phyloP scores from a whole-genome alignment of 2,888 invertebrate species.

The Lithosia quadra region DNA sequence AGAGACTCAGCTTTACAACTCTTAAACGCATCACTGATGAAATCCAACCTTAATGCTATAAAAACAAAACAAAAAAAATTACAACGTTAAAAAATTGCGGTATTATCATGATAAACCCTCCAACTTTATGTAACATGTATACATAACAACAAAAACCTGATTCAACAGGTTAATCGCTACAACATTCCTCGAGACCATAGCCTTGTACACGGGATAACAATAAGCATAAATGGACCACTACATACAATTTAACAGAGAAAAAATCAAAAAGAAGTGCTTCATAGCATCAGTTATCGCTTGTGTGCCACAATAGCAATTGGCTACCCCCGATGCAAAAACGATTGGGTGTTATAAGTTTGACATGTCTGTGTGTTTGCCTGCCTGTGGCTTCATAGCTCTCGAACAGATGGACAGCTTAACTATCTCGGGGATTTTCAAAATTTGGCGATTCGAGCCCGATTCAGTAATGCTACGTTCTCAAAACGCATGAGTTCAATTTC shows the following conservation, averaged over 20 bases:
- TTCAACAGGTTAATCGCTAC: constrained; percentile 10
- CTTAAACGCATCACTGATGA: background rate
- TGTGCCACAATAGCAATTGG: too few species aligned
- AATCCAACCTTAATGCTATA: background rate
- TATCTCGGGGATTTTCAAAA: too few species aligned
- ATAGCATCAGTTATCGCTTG: background rate
- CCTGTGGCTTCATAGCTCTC: too few species aligned
- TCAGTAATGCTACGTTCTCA: too few species aligned
- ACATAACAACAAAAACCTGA: constrained; percentile 17
- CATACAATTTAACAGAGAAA: constrained; percentile 27
- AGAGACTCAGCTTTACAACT: too few species aligned
- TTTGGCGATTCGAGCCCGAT: too few species aligned
- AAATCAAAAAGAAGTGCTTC: background rate
- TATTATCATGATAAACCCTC: background rate
- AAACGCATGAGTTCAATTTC: too few species aligned
- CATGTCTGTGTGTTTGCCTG: too few species aligned
- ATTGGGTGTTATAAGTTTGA: too few species aligned
- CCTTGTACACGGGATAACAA: constrained; percentile 17
- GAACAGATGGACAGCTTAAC: too few species aligned
- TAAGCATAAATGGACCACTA: constrained; percentile 34
- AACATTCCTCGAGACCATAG: background rate
- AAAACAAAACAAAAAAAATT: background rate
- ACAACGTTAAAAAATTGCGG: background rate
- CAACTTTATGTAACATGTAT: constrained; percentile 9
- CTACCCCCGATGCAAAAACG: too few species aligned